Evolutionary conservation across 2,888 invertebrate species (phyloP).

Genomic region (Trachelus stipa): DNA sequence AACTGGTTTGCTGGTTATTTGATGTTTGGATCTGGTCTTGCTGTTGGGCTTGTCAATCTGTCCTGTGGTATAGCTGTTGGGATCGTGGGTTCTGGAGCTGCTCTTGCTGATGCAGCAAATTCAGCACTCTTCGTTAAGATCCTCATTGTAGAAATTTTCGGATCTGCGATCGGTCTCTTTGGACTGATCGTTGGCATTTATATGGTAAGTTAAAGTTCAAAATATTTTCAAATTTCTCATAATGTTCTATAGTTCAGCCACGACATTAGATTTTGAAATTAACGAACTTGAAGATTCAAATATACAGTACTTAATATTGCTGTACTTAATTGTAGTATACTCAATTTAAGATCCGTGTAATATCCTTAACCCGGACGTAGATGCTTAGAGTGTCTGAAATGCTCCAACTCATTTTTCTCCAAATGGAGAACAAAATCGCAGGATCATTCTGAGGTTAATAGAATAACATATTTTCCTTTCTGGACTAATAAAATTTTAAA

Average conservation of each 20-base stretch:
- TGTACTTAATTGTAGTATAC: neutral
- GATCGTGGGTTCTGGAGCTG: conserved; percentile 98
- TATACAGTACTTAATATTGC: neutral
- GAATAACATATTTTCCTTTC: too few species aligned
- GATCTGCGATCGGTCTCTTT: conserved; percentile 98
- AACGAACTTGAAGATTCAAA: neutral
- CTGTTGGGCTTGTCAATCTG: conserved; percentile 95
- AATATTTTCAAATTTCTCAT: neutral
- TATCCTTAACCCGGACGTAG: too few species aligned
- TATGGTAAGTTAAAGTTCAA: conserved; percentile 71
- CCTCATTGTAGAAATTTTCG: conserved; percentile 98
- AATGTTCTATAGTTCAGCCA: neutral
- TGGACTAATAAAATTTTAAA: neutral
- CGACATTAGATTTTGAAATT: neutral
- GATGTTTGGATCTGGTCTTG: conserved; percentile 96
- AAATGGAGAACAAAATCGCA: too few species aligned
- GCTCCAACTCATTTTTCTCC: too few species aligned
- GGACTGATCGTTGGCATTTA: conserved; percentile 98
- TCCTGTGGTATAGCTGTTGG: conserved; percentile 97
- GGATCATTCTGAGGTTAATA: too few species aligned
- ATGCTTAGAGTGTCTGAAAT: too few species aligned
- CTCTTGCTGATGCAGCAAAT: conserved; percentile 97
- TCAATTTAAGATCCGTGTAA: too few species aligned
- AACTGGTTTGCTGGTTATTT: conserved; percentile 91
- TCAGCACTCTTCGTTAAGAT: conserved; percentile 97